These are phyloP conservation scores for Exaiptasia diaphana DNA, from an alignment of 64 coral and sea anemone species.

Conservation along the genomic window DNA sequence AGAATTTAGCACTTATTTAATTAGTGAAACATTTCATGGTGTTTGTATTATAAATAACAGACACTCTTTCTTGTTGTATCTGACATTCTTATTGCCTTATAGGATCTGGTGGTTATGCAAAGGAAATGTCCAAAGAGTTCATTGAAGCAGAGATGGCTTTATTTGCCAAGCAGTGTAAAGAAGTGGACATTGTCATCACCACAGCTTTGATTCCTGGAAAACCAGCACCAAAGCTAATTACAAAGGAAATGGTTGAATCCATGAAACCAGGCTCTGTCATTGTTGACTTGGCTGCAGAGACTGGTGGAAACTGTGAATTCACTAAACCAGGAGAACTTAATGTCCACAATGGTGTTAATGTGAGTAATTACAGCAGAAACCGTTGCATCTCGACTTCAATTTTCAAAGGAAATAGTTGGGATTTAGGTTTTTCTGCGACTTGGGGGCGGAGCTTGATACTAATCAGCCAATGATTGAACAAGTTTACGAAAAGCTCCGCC, in stretches of 20 bases:
- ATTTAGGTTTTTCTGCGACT: no score
- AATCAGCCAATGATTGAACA: no score
- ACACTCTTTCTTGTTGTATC: no score
- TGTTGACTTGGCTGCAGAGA: constrained; percentile 87
- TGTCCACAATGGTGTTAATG: constrained; percentile 88
- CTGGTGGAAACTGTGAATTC: constrained; percentile 92
- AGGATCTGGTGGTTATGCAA: constrained; percentile 94
- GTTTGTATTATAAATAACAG: no score
- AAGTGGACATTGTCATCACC: constrained; percentile 90
- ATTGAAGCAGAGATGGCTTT: constrained; percentile 83
- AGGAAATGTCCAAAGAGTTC: constrained; percentile 81
- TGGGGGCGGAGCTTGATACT: no score
- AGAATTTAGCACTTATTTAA: no score
- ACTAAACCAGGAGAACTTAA: constrained; percentile 92
- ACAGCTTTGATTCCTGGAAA: constrained; percentile 96
- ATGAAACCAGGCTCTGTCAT: constrained; percentile 99
- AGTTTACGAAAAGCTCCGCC: no score
- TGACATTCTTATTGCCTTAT: not conserved
- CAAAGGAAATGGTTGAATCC: constrained; percentile 91
- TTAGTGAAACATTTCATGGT: no score
- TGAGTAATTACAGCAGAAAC: constrained; percentile 30
- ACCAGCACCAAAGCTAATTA: constrained; percentile 87
- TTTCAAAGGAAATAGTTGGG: no score
- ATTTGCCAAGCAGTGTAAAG: constrained; percentile 96
- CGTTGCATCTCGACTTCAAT: no score